Evolutionary conservation across 2,113 vertebrate species (phyloP), one percentile per base, ranked within the genome.

Genomic region (Caloenas nicobarica): DNA sequence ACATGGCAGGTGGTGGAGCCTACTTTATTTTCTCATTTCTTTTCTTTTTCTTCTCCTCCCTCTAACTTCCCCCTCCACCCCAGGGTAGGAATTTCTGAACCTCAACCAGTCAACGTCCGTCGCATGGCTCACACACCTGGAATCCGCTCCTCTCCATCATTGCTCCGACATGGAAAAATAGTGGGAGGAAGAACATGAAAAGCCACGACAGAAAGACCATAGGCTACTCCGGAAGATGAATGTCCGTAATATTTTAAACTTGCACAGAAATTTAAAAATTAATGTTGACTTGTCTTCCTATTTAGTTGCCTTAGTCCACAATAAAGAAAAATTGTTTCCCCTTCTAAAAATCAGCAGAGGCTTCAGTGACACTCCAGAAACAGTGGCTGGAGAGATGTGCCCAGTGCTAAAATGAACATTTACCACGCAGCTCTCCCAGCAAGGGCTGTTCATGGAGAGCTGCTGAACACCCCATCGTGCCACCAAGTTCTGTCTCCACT

Each of bases 61-160:
- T 87, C 84, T 66, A 65, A 88, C 92, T 95, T 96, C 94, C 94
- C 93, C 96, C 92, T 97, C 96, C 89, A 83, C 94, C 96, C 57
- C 85, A 88, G 97, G 97, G 97, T 93, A 97, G 92, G 95, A 95
- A 97, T 98, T 97, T 97, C 98, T 97, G 97, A 97, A 96, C 95
- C 91, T 95, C 93, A 79, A 97, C 95, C 95, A 96, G 96, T 90
- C 95, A 97, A 76, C 26, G 62, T 71, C 53, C 44, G 44, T 46
- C 44, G 42, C 64, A 48, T 34, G 89, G 82, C 92, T 96, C 95
- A 90, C 94, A 93, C 97, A 97, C 95, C 96, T 98, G 97, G 95
- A 95, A 83, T 82, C 65, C n/a, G 9, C 38, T 65, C 34, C 64
- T 81, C 71, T 93, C 93, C 74, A 36, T 44, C 81, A 81, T 16